Conservation (phyloP, 2,113 vertebrate species). For the Capricornis sumatraensis region DNA sequence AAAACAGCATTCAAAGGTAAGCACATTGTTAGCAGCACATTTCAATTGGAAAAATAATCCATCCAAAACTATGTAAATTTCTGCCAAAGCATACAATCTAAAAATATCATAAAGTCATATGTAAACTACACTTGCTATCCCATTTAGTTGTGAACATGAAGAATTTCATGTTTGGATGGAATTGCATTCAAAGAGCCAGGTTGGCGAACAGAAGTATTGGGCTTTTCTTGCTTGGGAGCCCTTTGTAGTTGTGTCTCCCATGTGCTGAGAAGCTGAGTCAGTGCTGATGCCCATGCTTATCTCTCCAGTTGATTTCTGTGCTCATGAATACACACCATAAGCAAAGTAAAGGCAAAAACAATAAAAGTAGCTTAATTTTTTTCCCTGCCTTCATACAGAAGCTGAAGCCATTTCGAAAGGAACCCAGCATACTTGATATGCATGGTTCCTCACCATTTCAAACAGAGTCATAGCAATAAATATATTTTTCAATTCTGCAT, state of each 20-base stretch:
- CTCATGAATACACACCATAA: not conserved
- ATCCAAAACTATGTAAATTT: not conserved
- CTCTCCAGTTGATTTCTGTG: not conserved
- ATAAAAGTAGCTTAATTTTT: not conserved
- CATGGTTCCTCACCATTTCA: not conserved
- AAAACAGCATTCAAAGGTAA: not conserved
- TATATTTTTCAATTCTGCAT: not conserved
- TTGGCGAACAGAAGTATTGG: not conserved
- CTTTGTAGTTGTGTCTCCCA: not conserved
- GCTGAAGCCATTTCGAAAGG: not conserved
- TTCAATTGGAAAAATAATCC: not conserved
- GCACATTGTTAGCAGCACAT: not conserved
- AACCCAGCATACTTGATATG: not conserved
- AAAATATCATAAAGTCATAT: not conserved
- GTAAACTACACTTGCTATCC: not conserved
- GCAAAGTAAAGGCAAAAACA: not conserved
- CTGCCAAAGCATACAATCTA: not conserved
- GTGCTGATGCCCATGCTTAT: no score
- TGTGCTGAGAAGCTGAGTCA: not conserved
- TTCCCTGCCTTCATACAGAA: not conserved
- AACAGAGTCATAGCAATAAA: not conserved
- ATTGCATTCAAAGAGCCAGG: not conserved
- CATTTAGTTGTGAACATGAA: not conserved
- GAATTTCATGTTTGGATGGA: not conserved
- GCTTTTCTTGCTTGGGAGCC: not conserved